These are phyloP conservation scores for Mus spretus DNA, from an alignment of 2,797 vertebrate genomes.

Conservation along the genomic window DNA sequence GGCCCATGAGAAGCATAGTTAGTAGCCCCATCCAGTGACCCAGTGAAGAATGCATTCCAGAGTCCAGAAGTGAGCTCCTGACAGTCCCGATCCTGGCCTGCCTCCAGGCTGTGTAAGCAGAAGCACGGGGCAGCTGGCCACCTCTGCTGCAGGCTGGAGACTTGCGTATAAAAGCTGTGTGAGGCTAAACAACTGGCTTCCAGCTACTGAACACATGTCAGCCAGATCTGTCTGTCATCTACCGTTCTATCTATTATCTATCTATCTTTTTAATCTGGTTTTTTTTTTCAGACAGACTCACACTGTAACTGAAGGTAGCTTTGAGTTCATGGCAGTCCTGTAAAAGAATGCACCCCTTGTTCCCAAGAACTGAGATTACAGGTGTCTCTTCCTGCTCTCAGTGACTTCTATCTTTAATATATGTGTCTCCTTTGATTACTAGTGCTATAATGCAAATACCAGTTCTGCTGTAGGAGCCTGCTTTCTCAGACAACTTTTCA, in stretches of 20 bases:
- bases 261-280: too few relatives aligned
- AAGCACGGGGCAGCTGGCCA: neutral
- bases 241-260: too few relatives aligned
- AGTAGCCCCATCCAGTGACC: neutral
- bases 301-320: neutral
- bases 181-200: neutral
- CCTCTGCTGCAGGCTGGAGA: neutral
- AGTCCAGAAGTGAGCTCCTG: constrained; percentile 34
- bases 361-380: neutral
- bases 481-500: neutral
- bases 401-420: neutral
- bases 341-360: too few relatives aligned
- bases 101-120: neutral
- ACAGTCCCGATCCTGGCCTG: neutral
- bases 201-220: neutral
- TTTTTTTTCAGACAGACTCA: neutral
- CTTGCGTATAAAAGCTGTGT: neutral
- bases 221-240: neutral
- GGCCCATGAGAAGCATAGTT: constrained; percentile 12
- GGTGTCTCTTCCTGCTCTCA: neutral
- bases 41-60: constrained; percentile 39
- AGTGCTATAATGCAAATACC: neutral
- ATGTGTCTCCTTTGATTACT: neutral
- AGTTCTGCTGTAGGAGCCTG: neutral
- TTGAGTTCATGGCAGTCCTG: neutral